Evolutionary conservation across 1,140 invertebrate genomes (phyloP).

Genomic region (Agrypnia vestita): DNA sequence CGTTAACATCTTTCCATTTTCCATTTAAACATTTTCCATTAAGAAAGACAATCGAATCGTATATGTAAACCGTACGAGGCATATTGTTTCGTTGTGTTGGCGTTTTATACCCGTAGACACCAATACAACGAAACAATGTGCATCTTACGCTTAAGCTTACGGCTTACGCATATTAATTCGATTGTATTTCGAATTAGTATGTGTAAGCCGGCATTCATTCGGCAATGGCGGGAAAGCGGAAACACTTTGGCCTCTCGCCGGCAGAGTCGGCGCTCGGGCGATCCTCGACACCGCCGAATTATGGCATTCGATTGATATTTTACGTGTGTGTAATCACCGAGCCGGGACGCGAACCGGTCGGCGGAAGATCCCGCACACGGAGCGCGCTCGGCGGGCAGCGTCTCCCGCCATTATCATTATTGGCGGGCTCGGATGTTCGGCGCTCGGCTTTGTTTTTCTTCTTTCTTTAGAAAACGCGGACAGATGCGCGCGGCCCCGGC

Average conservation of each 20-base stretch:
- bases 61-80: too few relatives aligned
- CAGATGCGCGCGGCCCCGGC: slow-evolving; percentile 1
- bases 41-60: too few relatives aligned
- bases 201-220: too few relatives aligned
- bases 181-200: too few relatives aligned
- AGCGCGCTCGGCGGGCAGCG: slow-evolving; percentile 21
- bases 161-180: too few relatives aligned
- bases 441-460: slow-evolving; percentile 22
- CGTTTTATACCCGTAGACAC: too few relatives aligned
- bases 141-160: too few relatives aligned
- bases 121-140: too few relatives aligned
- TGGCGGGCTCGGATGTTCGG: slow-evolving; percentile 52
- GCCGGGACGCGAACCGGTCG: slow-evolving; percentile 39
- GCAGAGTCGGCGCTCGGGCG: not conserved
- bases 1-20: too few relatives aligned
- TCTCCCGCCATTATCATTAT: slow-evolving; percentile 57
- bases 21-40: too few relatives aligned
- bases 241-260: not conserved
- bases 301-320: slow-evolving; percentile 36
- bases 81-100: too few relatives aligned
- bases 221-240: too few relatives aligned
- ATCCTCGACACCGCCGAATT: slow-evolving; percentile 2
- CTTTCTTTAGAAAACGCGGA: slow-evolving; percentile 40
- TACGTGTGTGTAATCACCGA: slow-evolving; percentile 17
- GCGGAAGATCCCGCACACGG: slow-evolving; percentile 52